A percentile compares a stretch with the other conserved stretches of the same genome.
Conservation (phyloP, 2,888 invertebrate species). For the Xanthorhoe spadicearia region DNA sequence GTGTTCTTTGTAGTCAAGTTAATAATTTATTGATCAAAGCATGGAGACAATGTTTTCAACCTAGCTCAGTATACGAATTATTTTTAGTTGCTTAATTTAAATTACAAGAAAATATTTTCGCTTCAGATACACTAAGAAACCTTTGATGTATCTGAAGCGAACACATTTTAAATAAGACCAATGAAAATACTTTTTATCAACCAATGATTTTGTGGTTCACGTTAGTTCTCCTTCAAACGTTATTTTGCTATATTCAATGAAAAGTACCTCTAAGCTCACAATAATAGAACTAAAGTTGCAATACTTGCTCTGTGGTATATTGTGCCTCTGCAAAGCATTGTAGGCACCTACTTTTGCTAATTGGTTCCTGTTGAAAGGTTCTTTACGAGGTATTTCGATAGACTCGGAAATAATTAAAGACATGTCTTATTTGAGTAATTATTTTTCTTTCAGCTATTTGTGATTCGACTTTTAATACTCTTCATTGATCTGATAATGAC, state of each 20-base stretch:
- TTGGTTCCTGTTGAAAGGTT: constrained; percentile 66
- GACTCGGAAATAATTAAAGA: constrained; percentile 65
- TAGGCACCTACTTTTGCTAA: constrained; percentile 64
- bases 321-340: constrained; percentile 25
- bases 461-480: constrained; percentile 1
- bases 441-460: constrained; percentile 50
- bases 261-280: background rate
- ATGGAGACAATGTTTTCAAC: constrained; percentile 7
- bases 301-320: constrained; percentile 5
- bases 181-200: too few species aligned
- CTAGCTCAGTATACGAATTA: background rate
- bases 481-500: background rate
- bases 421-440: constrained; percentile 58
- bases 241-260: background rate
- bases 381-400: constrained; percentile 57
- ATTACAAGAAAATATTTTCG: too few species aligned
- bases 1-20: constrained; percentile 38
- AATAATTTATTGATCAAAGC: constrained; percentile 37
- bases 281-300: background rate
- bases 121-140: too few species aligned
- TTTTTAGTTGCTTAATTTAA: background rate
- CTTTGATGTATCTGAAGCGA: too few species aligned
- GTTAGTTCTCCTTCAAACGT: background rate
- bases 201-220: too few species aligned
- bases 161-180: too few species aligned